Evolutionary conservation across 1,140 invertebrate genomes (phyloP), one percentile per base, ranked within the genome.

Genomic region (Drepana arcuata): DNA sequence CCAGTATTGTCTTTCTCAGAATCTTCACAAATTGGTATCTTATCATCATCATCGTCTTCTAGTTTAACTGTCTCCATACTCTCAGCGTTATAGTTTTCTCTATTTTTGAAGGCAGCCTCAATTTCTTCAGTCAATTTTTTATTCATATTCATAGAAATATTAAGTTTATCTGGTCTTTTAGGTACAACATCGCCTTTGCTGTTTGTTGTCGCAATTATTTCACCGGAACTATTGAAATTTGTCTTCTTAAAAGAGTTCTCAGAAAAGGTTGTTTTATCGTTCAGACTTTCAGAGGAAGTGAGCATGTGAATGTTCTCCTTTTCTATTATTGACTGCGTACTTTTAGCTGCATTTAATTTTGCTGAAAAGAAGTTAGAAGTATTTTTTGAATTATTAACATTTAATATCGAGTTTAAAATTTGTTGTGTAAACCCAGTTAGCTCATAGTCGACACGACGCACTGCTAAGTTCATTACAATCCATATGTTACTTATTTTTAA

Each of bases 1-100:
- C 89, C 89, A 58, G 92, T 88, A 49, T 91, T 90, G 12, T 85
- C 83, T 41, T 82, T 73, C 24, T 83, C 79, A 29, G 69, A 65
- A 13, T 77, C 80, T 26, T 81, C 68, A 37, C 44, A 56, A n/a
- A n/a, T n/a, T n/a, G n/a, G n/a, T n/a, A n/a, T n/a, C n/a, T n/a
- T n/a, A n/a, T n/a, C n/a, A n/a, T n/a, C n/a, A n/a, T n/a, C n/a
- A 37, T 73, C 65, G 32, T 82, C 78, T 53, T 80, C 75, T 27
- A 79, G 32, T 61, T 74, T 82, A 3, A 80, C 66, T 4, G 78
- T 82, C 48, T 82, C 78, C 78, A 80, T 82, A 52, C 78, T 82
- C 49, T 82, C 75, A 48, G 58, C 65, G 32, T 60, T 78, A 50
- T 61, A 61, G 38, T 61, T 78, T 34, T 80, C 74, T 48, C 63